phyloP scores from a whole-genome alignment of 2,888 invertebrate species.

The Amphimallon solstitiale region DNA sequence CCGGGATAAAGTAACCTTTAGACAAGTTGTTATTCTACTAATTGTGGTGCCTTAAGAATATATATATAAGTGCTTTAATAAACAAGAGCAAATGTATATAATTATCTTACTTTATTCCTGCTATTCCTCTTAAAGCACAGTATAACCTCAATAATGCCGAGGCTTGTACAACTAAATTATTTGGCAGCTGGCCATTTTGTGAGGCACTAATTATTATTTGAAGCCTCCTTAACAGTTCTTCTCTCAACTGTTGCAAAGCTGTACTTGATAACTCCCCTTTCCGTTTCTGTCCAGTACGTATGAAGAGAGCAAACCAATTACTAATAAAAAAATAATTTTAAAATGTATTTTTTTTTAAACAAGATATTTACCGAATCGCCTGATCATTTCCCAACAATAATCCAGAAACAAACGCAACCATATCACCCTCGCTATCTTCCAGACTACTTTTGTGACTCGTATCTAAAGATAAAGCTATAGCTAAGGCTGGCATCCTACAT shows the following conservation, averaged over 20 bases:
- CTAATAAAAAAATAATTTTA: slow-evolving; percentile 55
- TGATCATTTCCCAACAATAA: slow-evolving; percentile 88
- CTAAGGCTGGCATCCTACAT: slow-evolving; percentile 89
- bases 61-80: no score
- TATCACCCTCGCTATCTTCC: slow-evolving; percentile 56
- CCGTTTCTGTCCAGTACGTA: slow-evolving; percentile 86
- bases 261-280: slow-evolving; percentile 78
- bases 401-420: slow-evolving; percentile 77
- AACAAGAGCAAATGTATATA: no score
- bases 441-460: slow-evolving; percentile 58
- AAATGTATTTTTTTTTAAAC: slow-evolving; percentile 45
- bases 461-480: slow-evolving; percentile 84
- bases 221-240: slow-evolving; percentile 79
- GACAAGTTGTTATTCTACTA: no score
- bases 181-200: slow-evolving; percentile 68
- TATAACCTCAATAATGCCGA: slow-evolving; percentile 90
- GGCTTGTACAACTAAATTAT: slow-evolving; percentile 81
- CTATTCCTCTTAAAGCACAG: slow-evolving; percentile 92
- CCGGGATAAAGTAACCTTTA: no score
- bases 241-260: slow-evolving; percentile 76
- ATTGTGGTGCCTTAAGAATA: no score
- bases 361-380: slow-evolving; percentile 66
- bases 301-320: slow-evolving; percentile 93
- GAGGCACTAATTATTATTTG: slow-evolving; percentile 73
- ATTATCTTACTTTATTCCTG: slow-evolving; percentile 86